These are phyloP conservation scores for Pelosia muscerda DNA, from an alignment of 2,888 invertebrate genomes.

Conservation along the genomic window DNA sequence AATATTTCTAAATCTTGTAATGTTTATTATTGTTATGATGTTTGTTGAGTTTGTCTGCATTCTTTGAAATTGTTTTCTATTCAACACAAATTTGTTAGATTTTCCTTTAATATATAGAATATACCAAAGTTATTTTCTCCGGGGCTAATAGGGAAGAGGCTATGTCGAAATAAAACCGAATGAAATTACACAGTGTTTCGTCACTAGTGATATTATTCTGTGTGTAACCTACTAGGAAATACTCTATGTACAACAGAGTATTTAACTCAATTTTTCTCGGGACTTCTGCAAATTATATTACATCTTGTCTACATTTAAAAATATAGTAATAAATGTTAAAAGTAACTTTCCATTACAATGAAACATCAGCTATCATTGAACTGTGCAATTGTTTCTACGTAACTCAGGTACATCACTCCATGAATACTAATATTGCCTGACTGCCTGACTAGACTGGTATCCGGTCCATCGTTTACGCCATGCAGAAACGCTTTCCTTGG, in stretches of 20 bases:
- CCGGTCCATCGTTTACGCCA: conserved; percentile 28
- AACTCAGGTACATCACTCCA: conserved; percentile 28
- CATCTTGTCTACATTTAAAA: neutral
- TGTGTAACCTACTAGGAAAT: neutral
- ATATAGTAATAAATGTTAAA: no score
- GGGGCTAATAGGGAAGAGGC: neutral
- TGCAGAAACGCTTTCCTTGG: conserved; percentile 11
- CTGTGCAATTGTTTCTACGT: conserved; percentile 24
- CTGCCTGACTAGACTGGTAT: conserved; percentile 39
- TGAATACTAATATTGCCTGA: conserved; percentile 43
- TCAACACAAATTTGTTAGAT: neutral
- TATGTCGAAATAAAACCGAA: neutral
- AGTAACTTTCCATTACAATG: neutral
- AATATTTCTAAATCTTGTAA: conserved; percentile 11
- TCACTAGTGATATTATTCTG: neutral
- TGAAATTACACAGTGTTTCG: neutral
- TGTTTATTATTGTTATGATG: neutral
- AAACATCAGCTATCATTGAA: neutral
- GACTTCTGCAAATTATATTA: neutral
- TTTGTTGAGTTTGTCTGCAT: neutral
- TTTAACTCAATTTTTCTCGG: neutral
- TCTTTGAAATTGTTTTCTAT: neutral
- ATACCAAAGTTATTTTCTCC: neutral
- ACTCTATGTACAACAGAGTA: no score
- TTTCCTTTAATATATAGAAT: neutral